Percentiles rank a stretch among this genome's conserved stretches.
These are phyloP conservation scores for Stictonetta naevosa DNA, from an alignment of 2,113 vertebrate genomes.

Conservation along the genomic window DNA sequence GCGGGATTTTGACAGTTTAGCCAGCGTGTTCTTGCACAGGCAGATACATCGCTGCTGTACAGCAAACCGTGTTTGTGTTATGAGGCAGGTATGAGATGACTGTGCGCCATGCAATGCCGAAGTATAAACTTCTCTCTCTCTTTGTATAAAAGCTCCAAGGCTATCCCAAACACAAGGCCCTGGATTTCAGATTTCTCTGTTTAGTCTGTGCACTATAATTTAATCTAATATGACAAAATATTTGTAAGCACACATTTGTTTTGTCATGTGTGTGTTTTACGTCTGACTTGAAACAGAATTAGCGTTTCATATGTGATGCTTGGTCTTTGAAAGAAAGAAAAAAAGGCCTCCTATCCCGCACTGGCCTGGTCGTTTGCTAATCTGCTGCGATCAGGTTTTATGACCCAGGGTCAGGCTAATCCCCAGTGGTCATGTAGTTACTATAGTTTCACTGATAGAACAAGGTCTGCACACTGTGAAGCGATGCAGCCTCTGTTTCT, in stretches of 20 bases:
- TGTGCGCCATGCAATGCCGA: background rate
- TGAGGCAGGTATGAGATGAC: slow-evolving; percentile 49
- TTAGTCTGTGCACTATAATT: slow-evolving; percentile 62
- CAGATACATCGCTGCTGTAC: background rate
- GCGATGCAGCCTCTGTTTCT: background rate
- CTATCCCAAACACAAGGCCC: slow-evolving; percentile 55
- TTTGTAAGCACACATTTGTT: slow-evolving; percentile 66
- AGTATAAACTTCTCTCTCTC: slow-evolving; percentile 51
- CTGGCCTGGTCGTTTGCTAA: slow-evolving; percentile 39
- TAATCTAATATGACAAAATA: slow-evolving; percentile 72
- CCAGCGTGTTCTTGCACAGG: background rate
- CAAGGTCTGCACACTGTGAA: slow-evolving; percentile 5
- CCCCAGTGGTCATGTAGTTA: slow-evolving; percentile 57
- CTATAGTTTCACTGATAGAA: slow-evolving; percentile 54
- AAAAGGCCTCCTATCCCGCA: background rate
- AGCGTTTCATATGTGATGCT: background rate
- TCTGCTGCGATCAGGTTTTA: slow-evolving; percentile 48
- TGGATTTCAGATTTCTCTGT: slow-evolving; percentile 58
- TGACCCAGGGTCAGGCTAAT: slow-evolving; percentile 51
- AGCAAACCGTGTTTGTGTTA: background rate
- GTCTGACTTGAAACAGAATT: slow-evolving; percentile 36
- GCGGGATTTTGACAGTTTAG: background rate
- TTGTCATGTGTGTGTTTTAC: slow-evolving; percentile 24
- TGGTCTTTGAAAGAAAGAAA: slow-evolving; percentile 15
- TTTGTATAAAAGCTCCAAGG: slow-evolving; percentile 62